Percentiles rank a stretch among this genome's conserved stretches.
phyloP scores from a whole-genome alignment of 2,888 invertebrate genomes.

The Orchestes rusci region DNA sequence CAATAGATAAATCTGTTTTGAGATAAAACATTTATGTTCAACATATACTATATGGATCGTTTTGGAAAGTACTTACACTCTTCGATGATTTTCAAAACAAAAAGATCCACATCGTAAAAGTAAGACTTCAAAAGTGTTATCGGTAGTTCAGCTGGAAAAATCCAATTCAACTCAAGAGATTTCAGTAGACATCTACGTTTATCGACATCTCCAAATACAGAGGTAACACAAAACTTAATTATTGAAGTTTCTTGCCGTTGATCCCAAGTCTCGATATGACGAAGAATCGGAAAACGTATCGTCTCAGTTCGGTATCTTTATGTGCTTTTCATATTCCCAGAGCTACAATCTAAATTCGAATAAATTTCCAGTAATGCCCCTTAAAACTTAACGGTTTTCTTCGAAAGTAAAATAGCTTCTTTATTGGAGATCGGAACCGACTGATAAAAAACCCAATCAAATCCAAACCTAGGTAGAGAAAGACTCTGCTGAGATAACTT shows the following conservation, averaged over 20 bases:
- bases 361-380: slow-evolving; percentile 26
- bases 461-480: slow-evolving; percentile 18
- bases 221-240: too few relatives aligned
- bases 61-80: too few relatives aligned
- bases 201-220: too few relatives aligned
- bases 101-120: too few relatives aligned
- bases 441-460: slow-evolving; percentile 27
- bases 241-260: background rate
- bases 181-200: background rate
- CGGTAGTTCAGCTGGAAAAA: background rate
- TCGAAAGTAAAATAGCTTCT: slow-evolving; percentile 26
- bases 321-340: slow-evolving; percentile 25
- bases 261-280: slow-evolving; percentile 11
- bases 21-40: too few relatives aligned
- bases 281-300: slow-evolving; percentile 18
- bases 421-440: slow-evolving; percentile 26
- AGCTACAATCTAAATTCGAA: slow-evolving; percentile 26
- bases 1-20: too few relatives aligned
- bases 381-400: slow-evolving; percentile 27
- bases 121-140: too few relatives aligned
- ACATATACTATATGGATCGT: too few relatives aligned
- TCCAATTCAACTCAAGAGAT: background rate
- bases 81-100: too few relatives aligned
- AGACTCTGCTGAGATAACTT: too few relatives aligned
- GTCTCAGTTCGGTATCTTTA: slow-evolving; percentile 24